These are phyloP conservation scores for Drosophila watanabei DNA, from an alignment of 1,140 invertebrate genomes.

Conservation along the genomic window DNA sequence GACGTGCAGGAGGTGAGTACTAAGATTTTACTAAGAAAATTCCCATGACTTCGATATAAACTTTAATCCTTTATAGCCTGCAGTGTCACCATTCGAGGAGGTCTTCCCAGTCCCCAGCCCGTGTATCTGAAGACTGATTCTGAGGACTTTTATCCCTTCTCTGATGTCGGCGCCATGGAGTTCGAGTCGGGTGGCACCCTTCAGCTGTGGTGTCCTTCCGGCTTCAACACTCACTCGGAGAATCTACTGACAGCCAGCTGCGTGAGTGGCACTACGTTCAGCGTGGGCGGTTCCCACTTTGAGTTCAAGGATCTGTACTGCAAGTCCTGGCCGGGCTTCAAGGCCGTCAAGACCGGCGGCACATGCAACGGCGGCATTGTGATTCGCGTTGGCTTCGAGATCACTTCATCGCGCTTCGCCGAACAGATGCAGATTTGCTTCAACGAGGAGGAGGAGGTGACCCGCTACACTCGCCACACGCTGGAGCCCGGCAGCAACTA, in stretches of 20 bases:
- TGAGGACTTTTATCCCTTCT: conserved; percentile 74
- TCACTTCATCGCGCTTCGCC: conserved; percentile 66
- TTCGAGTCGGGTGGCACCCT: conserved; percentile 59
- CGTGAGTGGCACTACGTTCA: conserved; percentile 73
- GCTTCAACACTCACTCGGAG: conserved; percentile 54
- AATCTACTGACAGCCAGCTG: conserved; percentile 71
- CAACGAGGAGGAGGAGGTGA: conserved; percentile 75
- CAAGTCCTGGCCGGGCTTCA: conserved; percentile 73
- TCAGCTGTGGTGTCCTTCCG: conserved; percentile 72
- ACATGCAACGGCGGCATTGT: conserved; percentile 77
- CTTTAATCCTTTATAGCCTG: conserved; percentile 42
- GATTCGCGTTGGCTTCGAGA: conserved; percentile 67
- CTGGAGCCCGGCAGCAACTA: conserved; percentile 65
- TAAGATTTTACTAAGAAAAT: no score
- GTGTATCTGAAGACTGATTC: conserved; percentile 71
- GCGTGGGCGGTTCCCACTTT: conserved; percentile 57
- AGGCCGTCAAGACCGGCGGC: conserved; percentile 74
- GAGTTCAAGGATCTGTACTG: conserved; percentile 79
- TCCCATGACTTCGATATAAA: background rate
- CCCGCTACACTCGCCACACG: conserved; percentile 80
- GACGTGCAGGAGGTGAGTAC: conserved; percentile 53
- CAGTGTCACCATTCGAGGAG: conserved; percentile 73
- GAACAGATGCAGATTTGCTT: conserved; percentile 85
- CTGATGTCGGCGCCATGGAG: conserved; percentile 64
- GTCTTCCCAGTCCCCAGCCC: conserved; percentile 72